Evolutionary conservation across 2,113 vertebrate genomes (phyloP).

Genomic region (Xenotilapia leptura): DNA sequence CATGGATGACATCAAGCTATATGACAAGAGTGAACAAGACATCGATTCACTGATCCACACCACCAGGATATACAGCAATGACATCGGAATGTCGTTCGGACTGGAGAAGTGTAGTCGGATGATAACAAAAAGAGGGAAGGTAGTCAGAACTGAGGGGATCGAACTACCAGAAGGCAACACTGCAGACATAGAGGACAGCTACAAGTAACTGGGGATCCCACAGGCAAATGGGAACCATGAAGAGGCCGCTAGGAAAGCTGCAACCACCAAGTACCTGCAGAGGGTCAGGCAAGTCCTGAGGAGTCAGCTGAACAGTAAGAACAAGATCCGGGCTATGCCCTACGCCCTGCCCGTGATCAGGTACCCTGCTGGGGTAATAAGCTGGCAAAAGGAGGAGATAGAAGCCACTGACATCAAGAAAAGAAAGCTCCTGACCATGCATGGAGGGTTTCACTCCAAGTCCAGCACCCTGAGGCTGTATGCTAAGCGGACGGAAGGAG

Average conservation of each 20-base stretch:
- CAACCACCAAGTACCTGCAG: not conserved
- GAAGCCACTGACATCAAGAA: rapidly evolving
- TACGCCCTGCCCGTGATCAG: rapidly evolving
- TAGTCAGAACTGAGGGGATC: rapidly evolving
- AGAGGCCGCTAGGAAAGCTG: rapidly evolving
- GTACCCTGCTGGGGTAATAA: rapidly evolving
- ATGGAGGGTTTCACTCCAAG: not conserved
- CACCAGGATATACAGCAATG: not conserved
- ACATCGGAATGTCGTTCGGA: not conserved
- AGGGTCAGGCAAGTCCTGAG: not conserved
- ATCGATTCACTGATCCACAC: not conserved
- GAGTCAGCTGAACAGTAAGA: rapidly evolving
- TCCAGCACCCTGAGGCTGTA: not conserved
- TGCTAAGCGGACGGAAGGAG: rapidly evolving
- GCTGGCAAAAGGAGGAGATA: not conserved
- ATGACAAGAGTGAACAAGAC: rapidly evolving
- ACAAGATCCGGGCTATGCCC: rapidly evolving
- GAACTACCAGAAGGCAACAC: not conserved
- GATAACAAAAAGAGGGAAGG: rapidly evolving
- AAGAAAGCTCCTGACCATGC: not conserved
- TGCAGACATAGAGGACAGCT: rapidly evolving
- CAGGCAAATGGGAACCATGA: rapidly evolving
- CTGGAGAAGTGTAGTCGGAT: rapidly evolving
- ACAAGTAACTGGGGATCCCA: rapidly evolving
- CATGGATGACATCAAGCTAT: not conserved